Evolutionary conservation across 2,888 invertebrate genomes (phyloP), one percentile per base, ranked within the genome.

Genomic region (Leptinotarsa peninsularis): DNA sequence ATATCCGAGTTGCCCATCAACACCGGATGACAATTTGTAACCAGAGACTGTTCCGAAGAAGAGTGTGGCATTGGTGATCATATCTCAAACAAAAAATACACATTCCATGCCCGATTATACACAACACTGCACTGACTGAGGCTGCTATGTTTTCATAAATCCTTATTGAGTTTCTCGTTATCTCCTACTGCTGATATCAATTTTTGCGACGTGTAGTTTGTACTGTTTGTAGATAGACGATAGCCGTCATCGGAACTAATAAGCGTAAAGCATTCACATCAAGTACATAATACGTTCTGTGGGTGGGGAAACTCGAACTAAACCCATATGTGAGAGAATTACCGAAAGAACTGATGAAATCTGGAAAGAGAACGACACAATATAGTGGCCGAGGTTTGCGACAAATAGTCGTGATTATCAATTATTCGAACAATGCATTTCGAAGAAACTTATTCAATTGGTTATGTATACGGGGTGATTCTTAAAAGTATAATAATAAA

Each of bases 71-170:
- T 56, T 33, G 63, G 13, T 43, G 63, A 63, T 63, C 63, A 63
- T 63, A 63, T 43, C 63, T 63, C 63, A 63, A 63, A 27, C 63
- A 33, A 43, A 63, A 33, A 63, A 63, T 58, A 10, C 17, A 63
- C 63, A 43, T 63, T 63, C 63, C 63, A 63, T 63, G n/a, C 63
- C 63, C 63, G 63, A 43, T 63, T 33, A 63, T 18, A 63, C 63
- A 63, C 63, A 18, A 63, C 63, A 63, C 63, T 43, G n/a, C 43
- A 63, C 43, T 63, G 63, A 17, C 33, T 63, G 63, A 63, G 43
- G 63, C 63, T 63, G 63, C 7, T 63, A 14, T 58, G 23, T 58
- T 58, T 58, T 58, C 21, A 27, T 58, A 23, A 58, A 58, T 63
- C 33, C 63, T 33, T 63, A 63, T 23, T 60, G 60, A 63, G 63